Conservation (phyloP, 2,888 invertebrate genomes). For the Mythimna pallens region DNA sequence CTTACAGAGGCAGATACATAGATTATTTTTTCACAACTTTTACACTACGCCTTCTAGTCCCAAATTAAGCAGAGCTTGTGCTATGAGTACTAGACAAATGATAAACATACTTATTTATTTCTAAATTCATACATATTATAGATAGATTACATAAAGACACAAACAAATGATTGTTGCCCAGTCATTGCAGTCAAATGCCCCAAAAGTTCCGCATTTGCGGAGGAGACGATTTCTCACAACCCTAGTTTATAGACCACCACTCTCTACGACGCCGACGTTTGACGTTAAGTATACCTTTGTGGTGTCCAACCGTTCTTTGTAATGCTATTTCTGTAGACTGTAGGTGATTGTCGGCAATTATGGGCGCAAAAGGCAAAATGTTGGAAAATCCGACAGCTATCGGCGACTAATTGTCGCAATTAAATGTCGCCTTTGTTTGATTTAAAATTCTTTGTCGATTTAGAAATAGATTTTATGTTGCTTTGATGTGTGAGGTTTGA, state of each 20-base stretch:
- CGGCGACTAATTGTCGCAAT: slow-evolving; percentile 41
- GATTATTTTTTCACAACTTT: too few relatives aligned
- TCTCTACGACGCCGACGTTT: slow-evolving; percentile 19
- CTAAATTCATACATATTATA: too few relatives aligned
- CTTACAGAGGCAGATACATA: too few relatives aligned
- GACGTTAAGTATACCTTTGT: slow-evolving; percentile 59
- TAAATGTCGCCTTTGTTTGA: slow-evolving; percentile 41
- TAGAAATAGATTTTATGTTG: slow-evolving; percentile 11
- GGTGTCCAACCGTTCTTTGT: slow-evolving; percentile 47
- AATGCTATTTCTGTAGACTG: slow-evolving; percentile 46
- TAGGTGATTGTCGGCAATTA: slow-evolving; percentile 61
- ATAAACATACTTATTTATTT: too few relatives aligned
- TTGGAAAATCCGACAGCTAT: slow-evolving; percentile 49
- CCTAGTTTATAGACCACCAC: slow-evolving; percentile 4
- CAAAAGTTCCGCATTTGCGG: neutral
- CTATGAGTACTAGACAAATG: too few relatives aligned
- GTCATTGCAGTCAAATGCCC: too few relatives aligned
- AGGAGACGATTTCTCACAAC: neutral
- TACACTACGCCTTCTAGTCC: too few relatives aligned
- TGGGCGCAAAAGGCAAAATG: slow-evolving; percentile 51
- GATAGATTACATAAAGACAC: too few relatives aligned
- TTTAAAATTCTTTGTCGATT: slow-evolving; percentile 39
- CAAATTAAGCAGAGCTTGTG: too few relatives aligned
- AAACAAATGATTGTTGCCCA: too few relatives aligned
- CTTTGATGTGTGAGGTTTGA: slow-evolving; percentile 21